phyloP scores from a whole-genome alignment of 2,113 vertebrate species.

The Ailuropoda melanoleuca region DNA sequence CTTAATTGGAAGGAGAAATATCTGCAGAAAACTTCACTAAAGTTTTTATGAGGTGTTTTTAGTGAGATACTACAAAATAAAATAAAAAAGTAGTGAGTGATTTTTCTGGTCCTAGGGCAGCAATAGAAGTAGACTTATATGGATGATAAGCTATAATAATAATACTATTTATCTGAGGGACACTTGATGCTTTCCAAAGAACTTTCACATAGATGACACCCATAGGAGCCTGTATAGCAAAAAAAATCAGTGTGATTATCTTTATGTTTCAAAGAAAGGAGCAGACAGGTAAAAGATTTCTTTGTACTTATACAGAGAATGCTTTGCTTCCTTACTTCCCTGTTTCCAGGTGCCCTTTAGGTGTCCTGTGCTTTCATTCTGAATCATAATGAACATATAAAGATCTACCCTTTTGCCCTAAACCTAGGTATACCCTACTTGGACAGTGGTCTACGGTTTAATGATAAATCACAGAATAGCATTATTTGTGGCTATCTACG shows the following conservation, averaged over 20 bases:
- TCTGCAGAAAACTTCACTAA: conserved; percentile 40
- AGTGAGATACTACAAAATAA: conserved; percentile 44
- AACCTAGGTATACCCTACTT: too few species aligned
- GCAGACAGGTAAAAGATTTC: neutral
- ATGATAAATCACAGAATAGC: neutral
- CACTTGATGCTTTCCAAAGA: neutral
- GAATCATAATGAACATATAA: neutral
- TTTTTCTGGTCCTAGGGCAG: neutral
- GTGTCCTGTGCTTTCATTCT: neutral
- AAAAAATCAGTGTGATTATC: neutral
- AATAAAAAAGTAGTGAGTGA: neutral
- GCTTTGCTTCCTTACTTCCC: neutral
- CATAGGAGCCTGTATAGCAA: neutral
- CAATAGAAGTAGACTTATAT: neutral
- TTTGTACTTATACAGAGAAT: neutral
- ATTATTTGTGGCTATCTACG: neutral
- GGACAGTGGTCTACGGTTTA: neutral
- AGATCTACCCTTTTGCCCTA: neutral
- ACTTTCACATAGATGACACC: neutral
- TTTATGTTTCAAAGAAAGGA: neutral
- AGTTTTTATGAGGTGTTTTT: conserved; percentile 27
- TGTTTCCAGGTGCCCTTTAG: neutral
- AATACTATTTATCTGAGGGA: neutral
- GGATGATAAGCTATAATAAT: neutral
- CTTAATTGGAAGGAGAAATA: conserved; percentile 35